Percentiles rank a stretch among this genome's conserved stretches.
These are phyloP conservation scores for Taphrorychus bicolor DNA, from an alignment of 2,888 invertebrate species.

Conservation along the genomic window DNA sequence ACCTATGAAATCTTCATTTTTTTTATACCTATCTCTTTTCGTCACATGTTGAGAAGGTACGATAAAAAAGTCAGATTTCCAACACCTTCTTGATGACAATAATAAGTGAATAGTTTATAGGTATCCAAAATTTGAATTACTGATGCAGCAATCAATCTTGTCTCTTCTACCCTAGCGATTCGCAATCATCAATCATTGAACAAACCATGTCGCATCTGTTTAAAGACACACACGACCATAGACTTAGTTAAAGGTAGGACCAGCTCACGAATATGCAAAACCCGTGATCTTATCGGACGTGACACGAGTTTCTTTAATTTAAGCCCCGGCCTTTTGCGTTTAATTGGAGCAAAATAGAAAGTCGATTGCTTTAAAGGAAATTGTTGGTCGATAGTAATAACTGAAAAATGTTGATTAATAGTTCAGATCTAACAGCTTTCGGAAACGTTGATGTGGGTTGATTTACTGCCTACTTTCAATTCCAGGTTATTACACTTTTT, in stretches of 20 bases:
- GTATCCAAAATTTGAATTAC: too few species aligned
- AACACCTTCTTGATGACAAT: too few species aligned
- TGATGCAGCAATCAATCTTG: too few species aligned
- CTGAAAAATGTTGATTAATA: slow-evolving; percentile 11
- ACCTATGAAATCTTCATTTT: too few species aligned
- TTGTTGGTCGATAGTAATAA: background rate
- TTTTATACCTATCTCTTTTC: too few species aligned
- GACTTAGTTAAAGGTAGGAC: slow-evolving; percentile 13
- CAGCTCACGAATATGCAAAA: slow-evolving; percentile 31
- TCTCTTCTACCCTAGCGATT: too few species aligned
- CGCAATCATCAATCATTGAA: background rate
- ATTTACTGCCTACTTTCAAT: background rate
- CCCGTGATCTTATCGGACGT: slow-evolving; percentile 25
- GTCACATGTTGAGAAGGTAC: too few species aligned
- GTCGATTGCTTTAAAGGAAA: slow-evolving; percentile 10
- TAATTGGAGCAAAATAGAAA: slow-evolving; percentile 37
- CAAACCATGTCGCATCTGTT: slow-evolving; percentile 2
- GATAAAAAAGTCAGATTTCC: too few species aligned
- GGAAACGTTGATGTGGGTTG: background rate
- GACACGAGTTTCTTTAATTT: slow-evolving; percentile 23
- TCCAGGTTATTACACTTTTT: too few species aligned
- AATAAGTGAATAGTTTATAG: too few species aligned
- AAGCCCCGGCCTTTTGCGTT: slow-evolving; percentile 19
- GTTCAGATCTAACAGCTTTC: too few species aligned
- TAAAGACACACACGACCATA: slow-evolving; percentile 9